A percentile compares a stretch with the other conserved stretches of the same genome.
phyloP scores from a whole-genome alignment of 2,113 vertebrate species.

The Ranitomeya variabilis region DNA sequence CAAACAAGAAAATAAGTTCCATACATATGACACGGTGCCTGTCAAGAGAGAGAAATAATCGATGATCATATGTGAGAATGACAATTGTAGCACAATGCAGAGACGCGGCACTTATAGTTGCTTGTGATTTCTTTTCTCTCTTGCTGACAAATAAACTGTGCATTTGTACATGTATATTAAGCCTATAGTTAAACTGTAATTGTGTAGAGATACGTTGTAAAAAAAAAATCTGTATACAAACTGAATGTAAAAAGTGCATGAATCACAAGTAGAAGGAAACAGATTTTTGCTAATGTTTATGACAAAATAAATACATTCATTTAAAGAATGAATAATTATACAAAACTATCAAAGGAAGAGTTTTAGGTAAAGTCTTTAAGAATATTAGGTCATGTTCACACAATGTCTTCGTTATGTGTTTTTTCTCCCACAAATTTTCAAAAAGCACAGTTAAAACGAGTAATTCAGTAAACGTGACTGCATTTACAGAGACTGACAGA shows the following conservation, averaged over 20 bases:
- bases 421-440: too few relatives aligned
- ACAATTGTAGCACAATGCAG: constrained; percentile 15
- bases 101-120: neutral
- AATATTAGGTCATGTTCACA: too few relatives aligned
- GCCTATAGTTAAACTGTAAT: constrained; percentile 1
- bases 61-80: constrained; percentile 22
- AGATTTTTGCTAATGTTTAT: neutral
- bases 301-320: neutral
- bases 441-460: too few relatives aligned
- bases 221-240: neutral
- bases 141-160: constrained; percentile 8
- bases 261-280: neutral
- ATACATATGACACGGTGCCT: constrained; percentile 21
- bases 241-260: neutral
- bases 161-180: constrained; percentile 3
- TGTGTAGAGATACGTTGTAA: neutral
- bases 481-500: too few relatives aligned
- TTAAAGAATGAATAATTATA: too few relatives aligned
- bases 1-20: constrained; percentile 41
- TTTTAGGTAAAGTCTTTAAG: too few relatives aligned
- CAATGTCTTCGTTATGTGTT: too few relatives aligned
- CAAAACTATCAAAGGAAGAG: too few relatives aligned
- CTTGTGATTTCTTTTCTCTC: constrained; percentile 10
- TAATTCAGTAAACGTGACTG: too few relatives aligned
- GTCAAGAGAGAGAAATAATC: constrained; percentile 36